Conservation (phyloP, 1,140 invertebrate genomes). For the Mercenaria mercenaria region DNA sequence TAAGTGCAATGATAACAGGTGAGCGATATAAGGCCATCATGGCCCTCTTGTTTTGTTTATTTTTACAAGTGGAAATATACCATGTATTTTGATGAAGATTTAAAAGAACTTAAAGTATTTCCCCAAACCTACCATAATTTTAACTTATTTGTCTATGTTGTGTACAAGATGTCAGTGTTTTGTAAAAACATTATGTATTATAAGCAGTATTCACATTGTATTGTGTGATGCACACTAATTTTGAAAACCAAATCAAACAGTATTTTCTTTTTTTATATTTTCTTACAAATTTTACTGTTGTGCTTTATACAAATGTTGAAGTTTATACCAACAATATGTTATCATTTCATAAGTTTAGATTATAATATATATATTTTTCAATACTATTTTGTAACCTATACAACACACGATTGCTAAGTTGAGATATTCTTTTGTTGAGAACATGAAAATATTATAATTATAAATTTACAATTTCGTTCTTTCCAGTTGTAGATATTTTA, state of each 20-base stretch:
- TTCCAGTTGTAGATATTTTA: too few relatives aligned
- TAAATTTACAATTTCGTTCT: too few relatives aligned
- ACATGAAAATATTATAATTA: too few relatives aligned
- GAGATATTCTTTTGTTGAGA: background rate
- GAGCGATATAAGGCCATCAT: too few relatives aligned
- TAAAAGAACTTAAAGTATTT: background rate
- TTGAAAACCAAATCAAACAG: background rate
- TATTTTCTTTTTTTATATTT: background rate
- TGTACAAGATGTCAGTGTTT: background rate
- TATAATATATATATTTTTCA: background rate
- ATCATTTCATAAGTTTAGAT: background rate
- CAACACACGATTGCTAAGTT: background rate
- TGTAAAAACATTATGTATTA: background rate
- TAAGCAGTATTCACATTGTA: conserved; percentile 23
- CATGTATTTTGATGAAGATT: background rate
- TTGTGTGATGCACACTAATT: conserved; percentile 13
- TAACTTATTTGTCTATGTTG: background rate
- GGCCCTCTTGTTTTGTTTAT: too few relatives aligned
- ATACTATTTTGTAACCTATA: background rate
- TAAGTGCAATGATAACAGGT: too few relatives aligned
- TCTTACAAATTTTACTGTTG: background rate
- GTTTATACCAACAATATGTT: background rate
- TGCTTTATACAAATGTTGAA: background rate
- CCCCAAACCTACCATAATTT: background rate
- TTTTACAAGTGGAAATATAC: background rate